Conservation (phyloP, 2,888 invertebrate genomes). For the Allacma fusca region DNA sequence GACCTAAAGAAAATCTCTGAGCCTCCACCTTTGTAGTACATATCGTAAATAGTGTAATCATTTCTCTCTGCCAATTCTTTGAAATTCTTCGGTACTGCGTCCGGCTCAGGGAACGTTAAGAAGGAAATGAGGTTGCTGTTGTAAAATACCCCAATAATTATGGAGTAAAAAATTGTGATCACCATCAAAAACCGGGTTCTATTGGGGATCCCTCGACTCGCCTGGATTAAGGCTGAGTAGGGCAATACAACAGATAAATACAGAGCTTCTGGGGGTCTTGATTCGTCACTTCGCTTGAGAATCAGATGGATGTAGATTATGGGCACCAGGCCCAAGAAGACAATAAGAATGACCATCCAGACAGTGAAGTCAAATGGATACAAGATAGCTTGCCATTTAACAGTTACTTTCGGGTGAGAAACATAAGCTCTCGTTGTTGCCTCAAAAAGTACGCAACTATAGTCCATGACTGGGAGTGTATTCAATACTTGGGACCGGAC, state of each 20-base stretch:
- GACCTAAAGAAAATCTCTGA: background rate
- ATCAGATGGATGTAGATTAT: constrained; percentile 16
- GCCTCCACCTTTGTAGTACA: background rate
- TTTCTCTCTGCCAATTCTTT: background rate
- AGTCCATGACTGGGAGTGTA: background rate
- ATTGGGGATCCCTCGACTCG: background rate
- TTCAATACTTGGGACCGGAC: background rate
- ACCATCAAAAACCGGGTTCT: background rate
- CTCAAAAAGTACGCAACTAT: too few relatives aligned
- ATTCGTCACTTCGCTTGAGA: background rate
- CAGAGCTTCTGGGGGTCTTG: background rate
- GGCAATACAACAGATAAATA: background rate
- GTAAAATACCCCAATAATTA: constrained; percentile 18
- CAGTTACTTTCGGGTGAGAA: background rate
- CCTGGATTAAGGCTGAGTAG: background rate
- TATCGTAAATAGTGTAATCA: background rate
- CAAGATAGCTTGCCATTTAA: constrained; percentile 23
- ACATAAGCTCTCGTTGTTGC: background rate
- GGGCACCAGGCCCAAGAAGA: constrained; percentile 7
- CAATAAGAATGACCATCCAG: background rate
- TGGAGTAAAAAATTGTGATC: constrained; percentile 20
- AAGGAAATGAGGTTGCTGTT: constrained; percentile 27
- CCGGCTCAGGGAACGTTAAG: constrained; percentile 35
- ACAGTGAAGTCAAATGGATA: constrained; percentile 21
- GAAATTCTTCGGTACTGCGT: constrained; percentile 15